Conservation (phyloP, 1,140 invertebrate genomes). For the Tyrophagus putrescentiae region DNA sequence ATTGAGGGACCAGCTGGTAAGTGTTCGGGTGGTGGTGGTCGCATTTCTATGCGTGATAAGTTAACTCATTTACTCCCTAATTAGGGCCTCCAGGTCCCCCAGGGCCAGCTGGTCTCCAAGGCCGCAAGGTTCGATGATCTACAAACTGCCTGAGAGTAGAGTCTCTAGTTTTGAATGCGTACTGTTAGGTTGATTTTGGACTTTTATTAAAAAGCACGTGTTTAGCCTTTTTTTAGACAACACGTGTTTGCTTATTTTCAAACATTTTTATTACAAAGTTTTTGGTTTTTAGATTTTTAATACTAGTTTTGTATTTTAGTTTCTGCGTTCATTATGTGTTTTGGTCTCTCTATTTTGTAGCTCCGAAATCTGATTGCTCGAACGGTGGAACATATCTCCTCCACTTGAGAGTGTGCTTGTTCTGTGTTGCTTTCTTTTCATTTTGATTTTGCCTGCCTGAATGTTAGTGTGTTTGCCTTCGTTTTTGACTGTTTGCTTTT, state of each 20-base stretch:
- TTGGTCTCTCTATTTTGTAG: not conserved
- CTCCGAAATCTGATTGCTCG: not conserved
- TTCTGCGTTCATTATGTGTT: not conserved
- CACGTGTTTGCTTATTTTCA: too few species aligned
- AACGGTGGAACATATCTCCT: not conserved
- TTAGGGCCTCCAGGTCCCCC: conserved; percentile 74
- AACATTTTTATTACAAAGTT: too few species aligned
- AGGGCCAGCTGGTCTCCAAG: conserved; percentile 48
- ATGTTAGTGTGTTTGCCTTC: not conserved
- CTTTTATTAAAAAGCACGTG: not conserved
- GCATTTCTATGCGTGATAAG: not conserved
- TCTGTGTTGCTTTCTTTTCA: not conserved
- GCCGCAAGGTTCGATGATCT: conserved; percentile 46
- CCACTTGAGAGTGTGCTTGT: not conserved
- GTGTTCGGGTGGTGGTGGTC: not conserved
- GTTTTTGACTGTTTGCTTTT: too few species aligned
- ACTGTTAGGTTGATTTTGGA: not conserved
- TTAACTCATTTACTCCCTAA: not conserved
- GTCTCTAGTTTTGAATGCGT: not conserved
- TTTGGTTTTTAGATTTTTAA: too few species aligned
- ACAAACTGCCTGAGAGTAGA: not conserved
- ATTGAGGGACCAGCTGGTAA: conserved; percentile 72
- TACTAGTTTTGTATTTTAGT: not conserved
- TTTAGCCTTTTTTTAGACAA: too few species aligned
- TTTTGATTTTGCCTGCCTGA: conserved; percentile 3